phyloP scores from a whole-genome alignment of 2,113 vertebrate genomes.

The Bos indicus region DNA sequence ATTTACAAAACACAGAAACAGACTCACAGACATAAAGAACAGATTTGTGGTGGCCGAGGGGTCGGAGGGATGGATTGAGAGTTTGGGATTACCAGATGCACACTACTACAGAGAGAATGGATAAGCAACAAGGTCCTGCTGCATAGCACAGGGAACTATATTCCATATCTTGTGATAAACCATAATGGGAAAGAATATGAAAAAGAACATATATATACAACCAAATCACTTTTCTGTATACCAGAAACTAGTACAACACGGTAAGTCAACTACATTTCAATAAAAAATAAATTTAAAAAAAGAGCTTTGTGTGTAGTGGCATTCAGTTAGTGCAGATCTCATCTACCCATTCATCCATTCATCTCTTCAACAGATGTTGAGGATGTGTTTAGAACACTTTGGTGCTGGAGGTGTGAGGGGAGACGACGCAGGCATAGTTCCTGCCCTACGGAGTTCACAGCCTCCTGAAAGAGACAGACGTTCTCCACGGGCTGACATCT shows the following conservation, averaged over 20 bases:
- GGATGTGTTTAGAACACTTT: neutral
- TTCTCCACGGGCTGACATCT: fast-evolving
- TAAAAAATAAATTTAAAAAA: neutral
- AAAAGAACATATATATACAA: neutral
- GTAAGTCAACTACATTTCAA: neutral
- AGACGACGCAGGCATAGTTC: neutral
- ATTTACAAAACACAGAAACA: neutral
- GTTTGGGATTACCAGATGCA: neutral
- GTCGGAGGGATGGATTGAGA: neutral
- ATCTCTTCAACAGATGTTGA: no score
- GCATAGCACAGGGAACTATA: neutral
- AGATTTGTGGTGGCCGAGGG: neutral
- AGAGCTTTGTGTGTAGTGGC: neutral
- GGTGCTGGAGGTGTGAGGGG: fast-evolving
- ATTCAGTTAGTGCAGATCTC: neutral
- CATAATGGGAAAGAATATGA: neutral
- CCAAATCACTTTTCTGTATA: neutral
- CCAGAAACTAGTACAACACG: neutral
- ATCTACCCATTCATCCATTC: neutral
- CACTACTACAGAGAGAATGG: neutral
- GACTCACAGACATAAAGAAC: neutral
- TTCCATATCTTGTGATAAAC: neutral
- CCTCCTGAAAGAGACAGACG: neutral
- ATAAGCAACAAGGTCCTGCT: neutral
- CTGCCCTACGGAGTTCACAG: neutral